Percentiles rank a stretch among this genome's conserved stretches.
These are phyloP conservation scores for Pogonomyrmex californicus DNA, from an alignment of 1,140 invertebrate species.

Conservation along the genomic window DNA sequence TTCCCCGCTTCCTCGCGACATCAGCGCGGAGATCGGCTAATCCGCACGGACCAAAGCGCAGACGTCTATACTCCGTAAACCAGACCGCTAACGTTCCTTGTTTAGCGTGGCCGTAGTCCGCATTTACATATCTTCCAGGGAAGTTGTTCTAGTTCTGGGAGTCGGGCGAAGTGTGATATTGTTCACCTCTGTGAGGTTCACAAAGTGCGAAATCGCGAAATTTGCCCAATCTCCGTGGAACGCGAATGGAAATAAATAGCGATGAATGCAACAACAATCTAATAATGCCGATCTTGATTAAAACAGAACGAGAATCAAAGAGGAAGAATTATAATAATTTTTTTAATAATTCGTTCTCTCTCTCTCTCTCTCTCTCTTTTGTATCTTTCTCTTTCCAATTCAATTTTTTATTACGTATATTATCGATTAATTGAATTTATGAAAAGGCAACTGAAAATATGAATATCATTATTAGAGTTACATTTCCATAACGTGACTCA, in stretches of 20 bases:
- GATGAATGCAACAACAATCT: not conserved
- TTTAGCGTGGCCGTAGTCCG: conserved; percentile 24
- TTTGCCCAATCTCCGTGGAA: not conserved
- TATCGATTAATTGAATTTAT: conserved; percentile 20
- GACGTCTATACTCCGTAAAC: conserved; percentile 8
- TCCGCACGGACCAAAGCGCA: not conserved
- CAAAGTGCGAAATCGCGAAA: conserved; percentile 2
- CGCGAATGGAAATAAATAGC: not conserved
- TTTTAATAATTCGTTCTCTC: not conserved
- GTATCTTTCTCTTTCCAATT: not conserved
- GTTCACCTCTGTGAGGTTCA: not conserved
- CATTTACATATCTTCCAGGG: conserved; percentile 26
- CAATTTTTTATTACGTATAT: not conserved
- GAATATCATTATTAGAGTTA: conserved; percentile 15
- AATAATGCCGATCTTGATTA: not conserved
- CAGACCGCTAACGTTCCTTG: conserved; percentile 49
- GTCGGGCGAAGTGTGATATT: conserved; percentile 22
- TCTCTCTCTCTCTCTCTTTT: too few species aligned
- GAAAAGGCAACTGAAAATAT: conserved; percentile 10
- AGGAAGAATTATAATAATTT: not conserved
- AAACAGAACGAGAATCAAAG: not conserved
- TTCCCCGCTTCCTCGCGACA: not conserved
- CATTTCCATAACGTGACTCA: conserved; percentile 59
- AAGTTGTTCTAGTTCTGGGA: conserved; percentile 35
- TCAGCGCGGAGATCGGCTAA: conserved; percentile 43